Evolutionary conservation across 2,888 invertebrate species (phyloP).

Genomic region (Conomelus anceps): DNA sequence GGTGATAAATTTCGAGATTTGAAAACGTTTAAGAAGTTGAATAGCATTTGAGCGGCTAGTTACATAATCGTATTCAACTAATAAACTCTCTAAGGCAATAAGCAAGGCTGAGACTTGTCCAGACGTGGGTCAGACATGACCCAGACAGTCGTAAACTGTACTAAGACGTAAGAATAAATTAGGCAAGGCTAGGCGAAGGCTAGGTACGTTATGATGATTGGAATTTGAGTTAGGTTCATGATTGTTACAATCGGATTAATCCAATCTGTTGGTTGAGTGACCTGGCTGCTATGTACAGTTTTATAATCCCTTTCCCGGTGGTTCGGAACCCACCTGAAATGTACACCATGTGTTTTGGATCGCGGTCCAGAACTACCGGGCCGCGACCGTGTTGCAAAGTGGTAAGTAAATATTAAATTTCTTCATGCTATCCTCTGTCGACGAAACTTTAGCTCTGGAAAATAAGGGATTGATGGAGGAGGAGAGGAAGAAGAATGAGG

Average conservation of each 20-base stretch:
- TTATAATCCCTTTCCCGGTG: no score
- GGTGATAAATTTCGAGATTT: neutral
- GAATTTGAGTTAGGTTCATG: neutral
- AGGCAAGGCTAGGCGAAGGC: neutral
- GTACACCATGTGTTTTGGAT: no score
- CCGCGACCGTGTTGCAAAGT: no score
- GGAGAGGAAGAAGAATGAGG: no score
- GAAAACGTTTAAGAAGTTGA: neutral
- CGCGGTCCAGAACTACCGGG: no score
- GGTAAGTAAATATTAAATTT: no score
- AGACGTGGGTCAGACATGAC: neutral
- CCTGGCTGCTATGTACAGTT: no score
- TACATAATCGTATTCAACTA: neutral
- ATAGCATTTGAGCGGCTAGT: neutral
- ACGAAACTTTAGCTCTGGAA: no score
- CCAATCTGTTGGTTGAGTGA: neutral
- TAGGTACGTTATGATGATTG: neutral
- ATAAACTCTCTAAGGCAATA: neutral
- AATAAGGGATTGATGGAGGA: no score
- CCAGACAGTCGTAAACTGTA: neutral
- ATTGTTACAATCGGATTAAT: no score
- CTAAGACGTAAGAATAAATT: neutral
- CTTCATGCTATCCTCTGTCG: no score
- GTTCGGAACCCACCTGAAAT: no score
- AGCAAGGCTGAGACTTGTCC: neutral